A percentile compares a stretch with the other conserved stretches of the same genome.
These are phyloP conservation scores for Cephus spinipes DNA, from an alignment of 2,888 invertebrate species.

Conservation along the genomic window DNA sequence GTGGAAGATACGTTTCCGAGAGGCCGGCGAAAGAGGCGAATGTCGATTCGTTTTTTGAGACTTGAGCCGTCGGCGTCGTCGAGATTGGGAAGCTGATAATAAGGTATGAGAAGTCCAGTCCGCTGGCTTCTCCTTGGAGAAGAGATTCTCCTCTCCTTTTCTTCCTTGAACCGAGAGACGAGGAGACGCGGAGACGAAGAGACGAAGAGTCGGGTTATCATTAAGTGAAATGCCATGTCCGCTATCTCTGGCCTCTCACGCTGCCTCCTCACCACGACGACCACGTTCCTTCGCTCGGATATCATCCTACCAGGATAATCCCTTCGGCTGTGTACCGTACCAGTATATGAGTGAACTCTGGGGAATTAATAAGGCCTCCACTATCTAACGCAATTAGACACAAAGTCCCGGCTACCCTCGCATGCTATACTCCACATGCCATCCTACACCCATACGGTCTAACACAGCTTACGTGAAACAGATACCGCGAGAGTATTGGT, in stretches of 20 bases:
- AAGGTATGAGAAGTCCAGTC: conserved; percentile 29
- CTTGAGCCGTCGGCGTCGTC: conserved; percentile 47
- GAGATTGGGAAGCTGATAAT: conserved; percentile 58
- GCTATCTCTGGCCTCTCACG: conserved; percentile 53
- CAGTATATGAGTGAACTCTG: conserved; percentile 38
- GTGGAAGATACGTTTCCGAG: conserved; percentile 1
- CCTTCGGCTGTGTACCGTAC: conserved; percentile 35
- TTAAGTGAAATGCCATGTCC: conserved; percentile 68
- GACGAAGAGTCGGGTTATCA: conserved; percentile 60
- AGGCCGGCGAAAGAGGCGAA: conserved; percentile 1
- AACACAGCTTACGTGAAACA: conserved; percentile 9
- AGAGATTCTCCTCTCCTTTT: conserved; percentile 9
- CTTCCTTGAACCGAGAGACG: conserved; percentile 5
- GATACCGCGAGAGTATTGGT: conserved; percentile 32
- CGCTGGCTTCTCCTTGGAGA: conserved; percentile 22
- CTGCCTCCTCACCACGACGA: conserved; percentile 34
- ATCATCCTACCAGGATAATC: conserved; percentile 41
- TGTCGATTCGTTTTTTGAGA: conserved; percentile 7
- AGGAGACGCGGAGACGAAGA: conserved; percentile 31
- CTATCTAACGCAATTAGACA: conserved; percentile 66
- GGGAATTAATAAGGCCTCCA: conserved; percentile 63
- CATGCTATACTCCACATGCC: neutral
- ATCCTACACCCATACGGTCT: neutral
- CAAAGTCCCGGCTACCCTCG: conserved; percentile 22
- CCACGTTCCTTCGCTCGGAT: conserved; percentile 15